These are phyloP conservation scores for Scatophagus argus DNA, from an alignment of 2,113 vertebrate genomes.

Conservation along the genomic window DNA sequence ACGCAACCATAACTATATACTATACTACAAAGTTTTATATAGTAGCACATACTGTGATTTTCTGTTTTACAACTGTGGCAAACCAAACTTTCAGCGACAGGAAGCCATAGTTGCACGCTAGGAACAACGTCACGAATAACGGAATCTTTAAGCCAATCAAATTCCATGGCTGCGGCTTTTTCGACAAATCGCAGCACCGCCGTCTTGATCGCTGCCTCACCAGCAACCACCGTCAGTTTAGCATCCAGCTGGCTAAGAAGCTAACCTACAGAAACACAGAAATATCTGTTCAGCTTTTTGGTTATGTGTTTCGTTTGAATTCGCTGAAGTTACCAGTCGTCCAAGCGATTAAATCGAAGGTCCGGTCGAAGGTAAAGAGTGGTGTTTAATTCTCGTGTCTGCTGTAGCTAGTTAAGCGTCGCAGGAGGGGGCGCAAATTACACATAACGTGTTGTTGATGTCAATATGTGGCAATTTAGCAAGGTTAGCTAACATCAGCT, in stretches of 20 bases:
- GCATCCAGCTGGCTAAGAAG: slow-evolving; percentile 51
- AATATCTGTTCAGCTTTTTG: background rate
- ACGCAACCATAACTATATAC: too few relatives aligned
- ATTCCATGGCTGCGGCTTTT: background rate
- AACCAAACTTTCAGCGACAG: slow-evolving; percentile 7
- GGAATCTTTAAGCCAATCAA: slow-evolving; percentile 67
- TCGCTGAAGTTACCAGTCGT: background rate
- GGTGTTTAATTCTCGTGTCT: slow-evolving; percentile 28
- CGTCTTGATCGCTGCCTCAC: slow-evolving; percentile 15
- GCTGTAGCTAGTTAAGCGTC: slow-evolving; percentile 43
- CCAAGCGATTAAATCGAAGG: slow-evolving; percentile 21
- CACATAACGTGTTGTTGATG: slow-evolving; percentile 46
- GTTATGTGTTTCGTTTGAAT: slow-evolving; percentile 29
- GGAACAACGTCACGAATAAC: slow-evolving; percentile 55
- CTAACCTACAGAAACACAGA: background rate
- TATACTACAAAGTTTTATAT: background rate
- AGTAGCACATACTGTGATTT: background rate
- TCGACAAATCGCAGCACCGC: slow-evolving; percentile 59
- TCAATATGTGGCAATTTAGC: slow-evolving; percentile 38
- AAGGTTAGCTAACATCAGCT: slow-evolving; percentile 2
- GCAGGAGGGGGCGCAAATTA: slow-evolving; percentile 62
- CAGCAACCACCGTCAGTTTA: slow-evolving; percentile 46
- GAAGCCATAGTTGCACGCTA: background rate
- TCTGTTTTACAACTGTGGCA: background rate
- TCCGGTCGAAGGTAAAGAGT: slow-evolving; percentile 59